These are phyloP conservation scores for Holothuria scabra DNA, from an alignment of 53 echinoderm and acorn worm genomes.

Conservation along the genomic window DNA sequence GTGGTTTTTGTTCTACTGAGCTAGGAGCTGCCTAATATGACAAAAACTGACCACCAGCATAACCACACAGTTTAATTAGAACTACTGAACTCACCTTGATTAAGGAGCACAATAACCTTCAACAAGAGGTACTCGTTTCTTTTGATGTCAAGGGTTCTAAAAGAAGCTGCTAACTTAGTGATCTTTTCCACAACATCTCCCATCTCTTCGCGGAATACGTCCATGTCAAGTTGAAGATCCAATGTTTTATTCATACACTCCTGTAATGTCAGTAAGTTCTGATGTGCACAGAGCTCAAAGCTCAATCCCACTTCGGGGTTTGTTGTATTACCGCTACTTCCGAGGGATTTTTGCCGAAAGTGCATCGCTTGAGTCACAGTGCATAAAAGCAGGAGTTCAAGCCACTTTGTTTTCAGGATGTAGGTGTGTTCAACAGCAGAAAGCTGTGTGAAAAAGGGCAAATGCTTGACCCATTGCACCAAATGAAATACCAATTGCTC, in stretches of 20 bases:
- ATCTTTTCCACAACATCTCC: constrained; percentile 97
- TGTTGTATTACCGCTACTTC: constrained; percentile 26
- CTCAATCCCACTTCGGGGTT: constrained; percentile 75
- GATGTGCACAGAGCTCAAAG: constrained; percentile 93
- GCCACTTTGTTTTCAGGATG: constrained; percentile 97
- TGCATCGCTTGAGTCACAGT: constrained; percentile 94
- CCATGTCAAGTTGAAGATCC: constrained; percentile 97
- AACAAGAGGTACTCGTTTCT: constrained; percentile 94
- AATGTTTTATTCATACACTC: constrained; percentile 99
- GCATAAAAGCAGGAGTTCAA: constrained; percentile 91
- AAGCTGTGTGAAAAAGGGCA: constrained; percentile 97
- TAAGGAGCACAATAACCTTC: constrained; percentile 91
- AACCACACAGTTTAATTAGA: background rate
- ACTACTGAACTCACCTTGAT: constrained; percentile 74
- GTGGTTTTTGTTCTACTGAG: too few relatives aligned
- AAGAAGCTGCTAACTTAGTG: constrained; percentile 90
- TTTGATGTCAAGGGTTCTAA: constrained; percentile 88
- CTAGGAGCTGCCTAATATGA: too few relatives aligned
- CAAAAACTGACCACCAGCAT: background rate
- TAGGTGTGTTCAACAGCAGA: constrained; percentile 95
- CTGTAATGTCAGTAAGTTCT: constrained; percentile 89
- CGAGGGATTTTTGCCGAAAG: constrained; percentile 73
- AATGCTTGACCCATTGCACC: constrained; percentile 99
- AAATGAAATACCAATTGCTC: constrained; percentile 94
- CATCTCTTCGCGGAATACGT: constrained; percentile 97